Percentiles rank a stretch among this genome's conserved stretches.
Evolutionary conservation across 2,113 vertebrate genomes (phyloP).

Genomic region (Sula dactylatra): DNA sequence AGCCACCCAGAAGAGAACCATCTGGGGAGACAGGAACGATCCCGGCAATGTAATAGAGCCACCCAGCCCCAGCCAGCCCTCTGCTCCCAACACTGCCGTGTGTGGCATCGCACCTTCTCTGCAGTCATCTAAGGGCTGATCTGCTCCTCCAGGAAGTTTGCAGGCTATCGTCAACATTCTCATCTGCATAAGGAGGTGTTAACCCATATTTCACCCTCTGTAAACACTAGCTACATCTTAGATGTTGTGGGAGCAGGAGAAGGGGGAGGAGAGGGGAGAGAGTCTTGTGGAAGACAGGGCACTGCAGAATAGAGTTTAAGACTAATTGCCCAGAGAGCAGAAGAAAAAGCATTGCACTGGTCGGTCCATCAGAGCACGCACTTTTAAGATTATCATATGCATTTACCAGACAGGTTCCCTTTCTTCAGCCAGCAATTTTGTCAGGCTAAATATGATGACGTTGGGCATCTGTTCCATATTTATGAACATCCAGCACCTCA

Average conservation of each 20-base stretch:
- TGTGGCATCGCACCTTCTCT: not conserved
- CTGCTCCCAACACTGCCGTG: fast-evolving
- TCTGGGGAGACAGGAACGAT: not conserved
- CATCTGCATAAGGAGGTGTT: not conserved
- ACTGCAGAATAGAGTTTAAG: not conserved
- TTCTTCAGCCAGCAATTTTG: not conserved
- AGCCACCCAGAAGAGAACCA: not conserved
- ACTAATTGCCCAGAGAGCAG: not conserved
- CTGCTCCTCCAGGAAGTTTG: not conserved
- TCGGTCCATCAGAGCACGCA: not conserved
- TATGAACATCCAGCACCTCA: not conserved
- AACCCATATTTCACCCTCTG: not conserved
- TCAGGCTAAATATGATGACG: not conserved
- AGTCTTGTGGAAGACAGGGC: not conserved
- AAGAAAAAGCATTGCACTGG: not conserved
- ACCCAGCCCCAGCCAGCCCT: not conserved
- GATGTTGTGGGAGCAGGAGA: not conserved
- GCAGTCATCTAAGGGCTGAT: not conserved
- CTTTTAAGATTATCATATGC: not conserved
- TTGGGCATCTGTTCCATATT: not conserved
- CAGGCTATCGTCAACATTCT: not conserved
- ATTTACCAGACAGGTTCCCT: not conserved
- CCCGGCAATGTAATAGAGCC: fast-evolving
- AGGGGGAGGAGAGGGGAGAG: not conserved
- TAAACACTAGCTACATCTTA: not conserved